Conservation (phyloP, 2,113 vertebrate genomes). For the Zosterops borbonicus region DNA sequence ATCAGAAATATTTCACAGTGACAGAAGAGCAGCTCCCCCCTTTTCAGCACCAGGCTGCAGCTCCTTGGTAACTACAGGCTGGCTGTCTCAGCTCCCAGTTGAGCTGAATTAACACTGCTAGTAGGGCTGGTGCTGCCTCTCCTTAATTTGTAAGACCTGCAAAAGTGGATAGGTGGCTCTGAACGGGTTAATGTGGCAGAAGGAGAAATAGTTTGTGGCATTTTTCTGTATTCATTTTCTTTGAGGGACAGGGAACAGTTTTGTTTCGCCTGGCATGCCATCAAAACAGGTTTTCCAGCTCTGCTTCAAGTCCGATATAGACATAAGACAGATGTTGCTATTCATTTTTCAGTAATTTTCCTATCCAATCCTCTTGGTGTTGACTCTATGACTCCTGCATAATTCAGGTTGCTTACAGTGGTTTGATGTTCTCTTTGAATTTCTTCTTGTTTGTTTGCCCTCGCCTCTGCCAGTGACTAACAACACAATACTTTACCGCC, state of each 20-base stretch:
- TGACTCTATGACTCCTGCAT: conserved; percentile 3
- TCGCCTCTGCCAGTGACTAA: background rate
- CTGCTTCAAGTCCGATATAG: background rate
- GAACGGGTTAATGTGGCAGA: background rate
- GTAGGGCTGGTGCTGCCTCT: background rate
- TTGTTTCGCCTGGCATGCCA: background rate
- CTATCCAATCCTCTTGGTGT: background rate
- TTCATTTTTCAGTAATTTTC: conserved; percentile 48
- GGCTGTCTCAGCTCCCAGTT: background rate
- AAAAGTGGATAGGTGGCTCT: background rate
- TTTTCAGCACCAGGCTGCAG: background rate
- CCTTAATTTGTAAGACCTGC: background rate
- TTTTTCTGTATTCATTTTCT: background rate
- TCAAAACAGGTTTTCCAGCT: conserved; percentile 5
- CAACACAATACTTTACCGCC: background rate
- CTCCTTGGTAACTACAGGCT: background rate
- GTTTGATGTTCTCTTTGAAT: conserved; percentile 8
- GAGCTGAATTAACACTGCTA: background rate
- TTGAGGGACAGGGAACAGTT: background rate
- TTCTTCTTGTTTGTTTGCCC: conserved; percentile 17
- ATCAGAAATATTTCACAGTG: background rate
- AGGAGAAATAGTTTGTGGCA: background rate
- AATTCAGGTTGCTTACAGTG: conserved; percentile 34
- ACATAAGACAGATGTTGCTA: conserved; percentile 27
- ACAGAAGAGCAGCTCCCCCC: background rate